Evolutionary conservation across 2,888 invertebrate genomes (phyloP).

Genomic region (Drosophila mettleri): DNA sequence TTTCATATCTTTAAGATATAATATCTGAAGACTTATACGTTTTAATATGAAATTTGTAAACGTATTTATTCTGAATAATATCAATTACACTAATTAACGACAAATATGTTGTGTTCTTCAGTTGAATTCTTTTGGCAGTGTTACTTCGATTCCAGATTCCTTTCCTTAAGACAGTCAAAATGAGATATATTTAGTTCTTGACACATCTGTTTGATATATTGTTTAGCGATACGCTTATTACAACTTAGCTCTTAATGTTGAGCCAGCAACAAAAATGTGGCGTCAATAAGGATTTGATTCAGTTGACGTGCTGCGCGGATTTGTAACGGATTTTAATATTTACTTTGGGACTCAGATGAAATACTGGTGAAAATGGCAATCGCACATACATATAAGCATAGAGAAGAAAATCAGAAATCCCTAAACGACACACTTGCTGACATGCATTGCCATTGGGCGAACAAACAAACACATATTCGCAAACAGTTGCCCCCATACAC

Average conservation of each 20-base stretch:
- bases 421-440: conserved; percentile 41
- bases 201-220: neutral
- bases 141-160: neutral
- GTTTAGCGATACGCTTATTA: neutral
- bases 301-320: conserved; percentile 45
- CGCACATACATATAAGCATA: neutral
- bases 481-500: conserved; percentile 3
- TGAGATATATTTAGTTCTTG: neutral
- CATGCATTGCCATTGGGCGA: conserved; percentile 34
- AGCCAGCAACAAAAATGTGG: conserved; percentile 27
- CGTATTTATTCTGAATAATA: neutral
- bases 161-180: neutral
- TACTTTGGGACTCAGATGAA: conserved; percentile 60
- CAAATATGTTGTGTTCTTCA: too few relatives aligned
- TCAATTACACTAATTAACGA: too few relatives aligned
- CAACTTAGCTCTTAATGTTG: neutral
- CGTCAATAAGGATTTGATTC: conserved; percentile 58
- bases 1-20: neutral
- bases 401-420: conserved; percentile 62
- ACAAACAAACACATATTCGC: conserved; percentile 16
- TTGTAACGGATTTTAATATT: conserved; percentile 64
- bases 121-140: too few relatives aligned
- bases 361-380: conserved; percentile 18
- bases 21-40: too few relatives aligned
- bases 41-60: neutral